phyloP scores from a whole-genome alignment of 2,888 invertebrate species.

The Dicyrtomina minuta region DNA sequence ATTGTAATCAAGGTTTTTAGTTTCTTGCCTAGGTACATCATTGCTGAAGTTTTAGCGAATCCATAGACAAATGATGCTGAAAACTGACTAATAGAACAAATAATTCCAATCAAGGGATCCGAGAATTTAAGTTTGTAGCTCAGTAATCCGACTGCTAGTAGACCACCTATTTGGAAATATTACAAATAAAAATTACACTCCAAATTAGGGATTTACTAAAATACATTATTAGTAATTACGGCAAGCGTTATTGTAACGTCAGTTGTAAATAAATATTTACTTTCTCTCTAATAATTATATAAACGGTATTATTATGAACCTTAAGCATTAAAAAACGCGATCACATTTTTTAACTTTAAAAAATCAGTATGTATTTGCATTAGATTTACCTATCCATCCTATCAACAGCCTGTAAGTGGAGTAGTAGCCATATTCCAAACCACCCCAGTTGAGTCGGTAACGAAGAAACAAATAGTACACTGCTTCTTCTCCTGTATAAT shows the following conservation, averaged over 20 bases:
- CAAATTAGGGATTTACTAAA: too few relatives aligned
- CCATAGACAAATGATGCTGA: conserved; percentile 81
- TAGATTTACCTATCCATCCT: conserved; percentile 29
- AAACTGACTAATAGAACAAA: conserved; percentile 82
- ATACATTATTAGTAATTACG: too few relatives aligned
- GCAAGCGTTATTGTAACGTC: too few relatives aligned
- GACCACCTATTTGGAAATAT: conserved; percentile 33
- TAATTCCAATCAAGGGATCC: conserved; percentile 81
- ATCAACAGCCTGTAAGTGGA: conserved; percentile 42
- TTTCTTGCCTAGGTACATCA: conserved; percentile 74
- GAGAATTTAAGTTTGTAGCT: conserved; percentile 78
- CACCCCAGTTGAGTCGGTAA: conserved; percentile 41
- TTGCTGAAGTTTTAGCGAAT: conserved; percentile 74
- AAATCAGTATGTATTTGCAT: too few relatives aligned
- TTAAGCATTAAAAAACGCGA: too few relatives aligned
- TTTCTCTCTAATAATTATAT: too few relatives aligned
- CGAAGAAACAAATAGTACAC: conserved; percentile 45
- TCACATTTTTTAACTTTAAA: too few relatives aligned
- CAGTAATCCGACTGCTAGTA: conserved; percentile 73
- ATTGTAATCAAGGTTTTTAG: too few relatives aligned
- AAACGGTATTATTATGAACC: too few relatives aligned
- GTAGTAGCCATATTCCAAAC: conserved; percentile 40
- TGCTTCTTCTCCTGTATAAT: conserved; percentile 45
- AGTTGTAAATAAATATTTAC: too few relatives aligned
- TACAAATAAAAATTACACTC: too few relatives aligned